Base-by-base conservation (phyloP, 1,140 invertebrate species). In the Aphidius gifuensis region DNA sequence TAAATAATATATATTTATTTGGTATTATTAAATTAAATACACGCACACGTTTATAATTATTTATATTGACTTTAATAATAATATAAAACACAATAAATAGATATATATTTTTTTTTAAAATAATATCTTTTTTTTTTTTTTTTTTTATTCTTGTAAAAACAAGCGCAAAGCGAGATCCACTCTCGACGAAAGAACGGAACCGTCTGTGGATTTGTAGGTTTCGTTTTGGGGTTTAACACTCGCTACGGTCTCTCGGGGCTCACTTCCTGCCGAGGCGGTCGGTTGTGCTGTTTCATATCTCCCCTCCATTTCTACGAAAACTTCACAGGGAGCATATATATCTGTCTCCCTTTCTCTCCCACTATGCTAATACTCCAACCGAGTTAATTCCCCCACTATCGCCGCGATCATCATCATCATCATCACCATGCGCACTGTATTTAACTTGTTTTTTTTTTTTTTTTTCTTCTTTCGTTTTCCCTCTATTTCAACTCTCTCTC, bases 101-200 rank as follows among this genome's bases (percentile, higher is more conserved):
- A n/a, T n/a, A n/a, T n/a, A n/a, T n/a, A 48, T 23, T 51, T 1
- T 39, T 40, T 54, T 9, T 11, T 16, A 4, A 5, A 39, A n/a
- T 55, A 5, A 54, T 42, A 32, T 38, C 2, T 40, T 43, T 43
- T 4, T 55, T 43, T 11, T 16, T 8, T 49, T n/a, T 58, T 44
- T 16, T 42, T 58, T 54, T 58, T 55, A 6, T 53, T 16, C 58
- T 39, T 39, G 11, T 47, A 9, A 45, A 58, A 46, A 51, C 57
- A 46, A 66, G 50, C 39, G 60, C 51, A 39, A 42, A 62, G 55
- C 54, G 53, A 74, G 67, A 64, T 74, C 75, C 68, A 68, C 67
- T 74, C 77, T 65, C 68, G n/a, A 68, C 71, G 68, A 49, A 69
- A 67, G 72, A 66, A 72, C 73, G 65, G 45, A 70, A 73, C 70